A percentile compares a stretch with the other conserved stretches of the same genome.
These are phyloP conservation scores for Aspidoscelis tigris DNA, from an alignment of 2,113 vertebrate species.

Conservation along the genomic window DNA sequence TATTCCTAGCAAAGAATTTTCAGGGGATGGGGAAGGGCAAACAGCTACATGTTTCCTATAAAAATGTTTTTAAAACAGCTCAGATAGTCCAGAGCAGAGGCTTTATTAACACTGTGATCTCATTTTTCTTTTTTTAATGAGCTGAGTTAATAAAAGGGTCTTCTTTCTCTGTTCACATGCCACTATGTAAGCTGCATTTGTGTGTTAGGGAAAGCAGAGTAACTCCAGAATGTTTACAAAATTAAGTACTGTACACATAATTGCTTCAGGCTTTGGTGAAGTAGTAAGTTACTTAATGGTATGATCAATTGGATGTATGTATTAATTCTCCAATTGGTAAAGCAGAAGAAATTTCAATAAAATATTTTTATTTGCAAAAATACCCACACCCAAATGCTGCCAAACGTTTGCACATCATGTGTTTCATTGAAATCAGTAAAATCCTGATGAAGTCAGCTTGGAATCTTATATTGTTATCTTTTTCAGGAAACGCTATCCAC, in stretches of 20 bases:
- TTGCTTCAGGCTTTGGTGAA: too few relatives aligned
- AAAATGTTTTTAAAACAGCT: background rate
- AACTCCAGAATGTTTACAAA: too few relatives aligned
- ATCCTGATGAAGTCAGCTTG: background rate
- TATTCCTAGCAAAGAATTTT: too few relatives aligned
- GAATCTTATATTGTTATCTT: background rate
- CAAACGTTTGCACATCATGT: background rate
- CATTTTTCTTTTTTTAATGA: background rate
- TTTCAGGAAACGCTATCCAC: conserved; percentile 84
- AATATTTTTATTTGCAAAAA: too few relatives aligned
- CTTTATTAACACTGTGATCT: background rate
- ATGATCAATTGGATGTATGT: too few relatives aligned
- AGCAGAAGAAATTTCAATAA: too few relatives aligned
- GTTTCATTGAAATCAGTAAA: background rate
- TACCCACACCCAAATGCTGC: too few relatives aligned
- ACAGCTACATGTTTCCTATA: too few relatives aligned
- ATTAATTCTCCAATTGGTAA: too few relatives aligned
- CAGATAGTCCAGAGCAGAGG: background rate
- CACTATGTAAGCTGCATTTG: background rate
- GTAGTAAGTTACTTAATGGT: too few relatives aligned
- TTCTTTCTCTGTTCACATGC: background rate
- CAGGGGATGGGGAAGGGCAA: too few relatives aligned
- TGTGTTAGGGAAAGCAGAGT: background rate
- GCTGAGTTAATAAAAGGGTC: background rate
- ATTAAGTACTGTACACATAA: too few relatives aligned